A percentile compares a stretch with the other conserved stretches of the same genome.
These are phyloP conservation scores for Drosophila oshimai DNA, from an alignment of 1,140 invertebrate genomes.

Conservation along the genomic window DNA sequence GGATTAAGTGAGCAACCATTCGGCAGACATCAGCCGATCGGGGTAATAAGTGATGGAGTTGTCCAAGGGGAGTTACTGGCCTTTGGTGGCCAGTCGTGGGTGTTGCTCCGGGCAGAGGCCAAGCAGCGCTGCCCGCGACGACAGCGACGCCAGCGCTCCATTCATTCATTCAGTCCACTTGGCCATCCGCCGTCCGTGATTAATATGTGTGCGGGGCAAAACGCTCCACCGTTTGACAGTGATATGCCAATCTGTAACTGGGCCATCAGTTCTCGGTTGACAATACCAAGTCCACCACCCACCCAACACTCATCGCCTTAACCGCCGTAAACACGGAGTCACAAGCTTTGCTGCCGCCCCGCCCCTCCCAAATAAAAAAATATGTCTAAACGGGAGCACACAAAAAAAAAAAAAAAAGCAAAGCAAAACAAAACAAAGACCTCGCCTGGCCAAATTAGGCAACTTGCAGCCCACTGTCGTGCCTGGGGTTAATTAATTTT, in stretches of 20 bases:
- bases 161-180: constrained; percentile 38
- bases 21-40: background rate
- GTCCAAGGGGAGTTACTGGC: background rate
- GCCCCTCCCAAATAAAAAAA: constrained; percentile 25
- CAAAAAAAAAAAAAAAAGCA: background rate
- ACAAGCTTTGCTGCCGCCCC: constrained; percentile 21
- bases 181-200: constrained; percentile 48
- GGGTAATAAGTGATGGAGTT: background rate
- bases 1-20: background rate
- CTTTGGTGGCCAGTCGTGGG: constrained; percentile 12
- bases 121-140: constrained; percentile 16
- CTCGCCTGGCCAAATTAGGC: constrained; percentile 46
- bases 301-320: background rate
- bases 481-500: constrained; percentile 71
- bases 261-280: constrained; percentile 29
- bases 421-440: constrained; percentile 14
- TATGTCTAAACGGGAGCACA: constrained; percentile 3
- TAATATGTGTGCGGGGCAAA: constrained; percentile 35
- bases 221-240: constrained; percentile 13
- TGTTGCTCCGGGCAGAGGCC: constrained; percentile 31
- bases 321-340: constrained; percentile 1
- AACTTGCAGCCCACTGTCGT: constrained; percentile 47
- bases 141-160: constrained; percentile 15
- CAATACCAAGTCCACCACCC: background rate
- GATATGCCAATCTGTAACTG: constrained; percentile 32